Evolutionary conservation across 2,797 vertebrate genomes (phyloP), one percentile per base, ranked within the genome.

Genomic region (Varecia variegata): DNA sequence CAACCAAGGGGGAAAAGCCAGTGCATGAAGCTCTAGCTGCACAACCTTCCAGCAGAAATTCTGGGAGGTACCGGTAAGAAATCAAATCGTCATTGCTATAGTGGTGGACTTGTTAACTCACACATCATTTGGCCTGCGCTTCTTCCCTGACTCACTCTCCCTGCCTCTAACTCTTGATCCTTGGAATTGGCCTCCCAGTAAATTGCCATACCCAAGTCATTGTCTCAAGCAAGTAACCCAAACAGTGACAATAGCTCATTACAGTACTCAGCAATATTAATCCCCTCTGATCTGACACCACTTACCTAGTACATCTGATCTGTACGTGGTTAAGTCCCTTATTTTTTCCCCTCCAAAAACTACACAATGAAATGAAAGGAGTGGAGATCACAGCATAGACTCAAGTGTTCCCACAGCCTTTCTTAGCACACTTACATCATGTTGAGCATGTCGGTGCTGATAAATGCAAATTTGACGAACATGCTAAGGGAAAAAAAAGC

Each of bases 311-410:
- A 30, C 18, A 74, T 67, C 50, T 81, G 40, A 92, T 25, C 43
- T 80, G 14, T 50, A 45, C 0, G 2, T 65, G 10, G 18, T 52
- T 65, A 62, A 27, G 1, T 47, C 1, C 18, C 0, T 81, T 79
- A 56, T 14, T 81, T 50, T 45, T 23, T 54, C 35, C 25, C 17
- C 70, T 43, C 52, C 17, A 27, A 11, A 74, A 81, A 90, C 7
- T 21, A 50, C 15, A 32, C 21, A 38, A 83, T 54, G 38, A 60
- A 18, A n/a, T 38, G 23, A 82, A 62, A 71, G n/a, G 20, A 80
- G 17, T 30, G 0, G 43, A 35, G 62, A 70, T 7, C 5, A 11
- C 2, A 70, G 23, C 3, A 17, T 9, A 0, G 4, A 9, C 10
- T 70, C 27, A 27, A 40, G 30, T 32, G 30, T 25, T 35, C 80